These are phyloP conservation scores for Geotrupes spiniger DNA, from an alignment of 2,888 invertebrate species.

Conservation along the genomic window DNA sequence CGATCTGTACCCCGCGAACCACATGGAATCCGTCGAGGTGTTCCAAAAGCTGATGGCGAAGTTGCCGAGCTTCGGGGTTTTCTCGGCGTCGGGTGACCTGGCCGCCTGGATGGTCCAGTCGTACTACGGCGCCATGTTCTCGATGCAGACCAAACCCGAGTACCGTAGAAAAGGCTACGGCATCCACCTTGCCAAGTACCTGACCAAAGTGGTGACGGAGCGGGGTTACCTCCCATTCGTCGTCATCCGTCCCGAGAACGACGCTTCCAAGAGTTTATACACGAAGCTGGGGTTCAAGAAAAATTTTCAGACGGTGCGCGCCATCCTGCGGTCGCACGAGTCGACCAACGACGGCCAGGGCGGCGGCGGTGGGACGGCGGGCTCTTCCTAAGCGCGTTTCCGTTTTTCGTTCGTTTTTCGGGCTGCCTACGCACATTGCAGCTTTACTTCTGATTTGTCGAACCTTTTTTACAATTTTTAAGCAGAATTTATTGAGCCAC, in stretches of 20 bases:
- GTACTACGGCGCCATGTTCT: constrained; percentile 89
- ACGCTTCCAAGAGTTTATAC: constrained; percentile 80
- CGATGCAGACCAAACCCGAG: constrained; percentile 75
- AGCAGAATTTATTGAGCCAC: constrained; percentile 12
- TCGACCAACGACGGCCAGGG: constrained; percentile 41
- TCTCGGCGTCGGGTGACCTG: constrained; percentile 66
- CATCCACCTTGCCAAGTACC: constrained; percentile 65
- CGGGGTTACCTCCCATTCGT: constrained; percentile 77
- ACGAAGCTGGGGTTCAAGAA: constrained; percentile 79
- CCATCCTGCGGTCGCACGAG: constrained; percentile 65
- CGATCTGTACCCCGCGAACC: constrained; percentile 83
- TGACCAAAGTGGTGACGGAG: constrained; percentile 50
- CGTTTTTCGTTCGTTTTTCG: constrained; percentile 4
- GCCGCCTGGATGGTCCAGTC: constrained; percentile 92
- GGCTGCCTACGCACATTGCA: constrained; percentile 23
- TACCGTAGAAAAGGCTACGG: constrained; percentile 59
- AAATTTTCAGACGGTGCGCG: constrained; percentile 76
- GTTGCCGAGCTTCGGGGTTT: constrained; percentile 79
- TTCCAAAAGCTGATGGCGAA: constrained; percentile 76
- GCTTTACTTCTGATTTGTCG: constrained; percentile 17
- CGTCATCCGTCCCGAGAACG: constrained; percentile 83
- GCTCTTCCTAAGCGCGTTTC: constrained; percentile 1
- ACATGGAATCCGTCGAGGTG: constrained; percentile 81
- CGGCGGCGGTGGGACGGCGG: constrained; percentile 33
- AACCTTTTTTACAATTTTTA: constrained; percentile 3